These are phyloP conservation scores for Thunnus maccoyii DNA, from an alignment of 2,113 vertebrate genomes.

Conservation along the genomic window DNA sequence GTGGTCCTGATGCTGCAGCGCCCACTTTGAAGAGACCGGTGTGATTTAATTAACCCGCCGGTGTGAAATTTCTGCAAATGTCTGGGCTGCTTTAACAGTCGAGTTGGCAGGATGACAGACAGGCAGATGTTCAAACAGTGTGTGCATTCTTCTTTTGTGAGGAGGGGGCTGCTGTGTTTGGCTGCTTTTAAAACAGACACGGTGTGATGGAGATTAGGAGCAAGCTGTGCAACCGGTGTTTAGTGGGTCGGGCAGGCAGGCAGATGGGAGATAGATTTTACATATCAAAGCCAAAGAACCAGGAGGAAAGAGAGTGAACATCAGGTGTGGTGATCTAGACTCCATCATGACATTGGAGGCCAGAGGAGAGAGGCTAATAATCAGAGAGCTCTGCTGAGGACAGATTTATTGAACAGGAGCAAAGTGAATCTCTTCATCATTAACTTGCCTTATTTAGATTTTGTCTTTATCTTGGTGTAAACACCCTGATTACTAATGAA, in stretches of 20 bases:
- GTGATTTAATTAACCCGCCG: constrained; percentile 44
- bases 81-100: constrained; percentile 32
- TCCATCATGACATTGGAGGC: constrained; percentile 1
- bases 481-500: background rate
- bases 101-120: constrained; percentile 57
- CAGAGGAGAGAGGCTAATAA: background rate
- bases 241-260: constrained; percentile 30
- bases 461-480: constrained; percentile 33
- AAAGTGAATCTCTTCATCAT: constrained; percentile 23
- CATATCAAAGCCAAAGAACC: constrained; percentile 73
- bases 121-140: constrained; percentile 71
- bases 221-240: constrained; percentile 56
- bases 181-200: constrained; percentile 49
- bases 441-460: constrained; percentile 25
- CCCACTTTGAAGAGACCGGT: constrained; percentile 8
- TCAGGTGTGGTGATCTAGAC: constrained; percentile 34
- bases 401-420: constrained; percentile 33
- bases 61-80: constrained; percentile 45
- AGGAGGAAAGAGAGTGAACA: constrained; percentile 34
- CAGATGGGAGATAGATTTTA: constrained; percentile 52
- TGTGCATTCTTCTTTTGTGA: constrained; percentile 52
- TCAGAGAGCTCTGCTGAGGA: background rate
- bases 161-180: constrained; percentile 53
- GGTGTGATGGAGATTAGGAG: constrained; percentile 67
- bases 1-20: constrained; percentile 20